Percentiles rank a stretch among this genome's conserved stretches.
Evolutionary conservation across 2,797 vertebrate genomes (phyloP).

Genomic region (Hozukius guyotensis): DNA sequence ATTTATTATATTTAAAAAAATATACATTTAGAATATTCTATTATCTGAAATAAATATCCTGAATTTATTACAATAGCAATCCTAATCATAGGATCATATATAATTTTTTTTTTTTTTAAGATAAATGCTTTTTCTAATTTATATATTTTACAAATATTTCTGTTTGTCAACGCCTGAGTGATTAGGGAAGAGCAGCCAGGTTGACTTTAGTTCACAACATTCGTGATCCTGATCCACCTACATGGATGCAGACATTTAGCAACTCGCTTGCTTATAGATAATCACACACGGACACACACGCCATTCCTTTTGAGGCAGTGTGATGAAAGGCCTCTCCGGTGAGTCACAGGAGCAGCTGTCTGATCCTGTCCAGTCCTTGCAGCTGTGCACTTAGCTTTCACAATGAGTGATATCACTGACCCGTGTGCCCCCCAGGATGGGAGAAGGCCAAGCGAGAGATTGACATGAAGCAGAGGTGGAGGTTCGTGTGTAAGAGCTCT

Average conservation of each 20-base stretch:
- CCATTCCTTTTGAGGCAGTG: slow-evolving; percentile 67
- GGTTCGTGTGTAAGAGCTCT: slow-evolving; percentile 10
- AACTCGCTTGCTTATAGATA: slow-evolving; percentile 9
- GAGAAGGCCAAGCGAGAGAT: slow-evolving; percentile 43
- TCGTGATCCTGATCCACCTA: neutral
- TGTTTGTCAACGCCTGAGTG: neutral
- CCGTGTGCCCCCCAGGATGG: slow-evolving; percentile 6
- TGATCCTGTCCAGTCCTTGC: slow-evolving; percentile 56
- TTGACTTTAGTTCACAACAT: slow-evolving; percentile 10
- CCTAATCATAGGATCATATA: neutral
- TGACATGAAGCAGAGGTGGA: slow-evolving; percentile 41
- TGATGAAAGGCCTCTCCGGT: slow-evolving; percentile 70
- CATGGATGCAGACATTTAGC: slow-evolving; percentile 27
- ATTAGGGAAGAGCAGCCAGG: neutral
- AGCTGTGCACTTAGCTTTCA: slow-evolving; percentile 71
- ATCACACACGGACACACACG: slow-evolving; percentile 2
- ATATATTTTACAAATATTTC: neutral
- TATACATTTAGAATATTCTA: neutral
- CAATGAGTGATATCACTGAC: slow-evolving; percentile 65
- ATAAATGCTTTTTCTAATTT: neutral
- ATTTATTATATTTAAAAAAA: neutral
- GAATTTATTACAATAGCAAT: neutral
- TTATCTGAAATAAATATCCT: neutral
- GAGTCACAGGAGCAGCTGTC: slow-evolving; percentile 79
- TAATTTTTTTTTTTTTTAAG: neutral